phyloP scores from a whole-genome alignment of 2,797 vertebrate genomes.

The Microchirus variegatus region DNA sequence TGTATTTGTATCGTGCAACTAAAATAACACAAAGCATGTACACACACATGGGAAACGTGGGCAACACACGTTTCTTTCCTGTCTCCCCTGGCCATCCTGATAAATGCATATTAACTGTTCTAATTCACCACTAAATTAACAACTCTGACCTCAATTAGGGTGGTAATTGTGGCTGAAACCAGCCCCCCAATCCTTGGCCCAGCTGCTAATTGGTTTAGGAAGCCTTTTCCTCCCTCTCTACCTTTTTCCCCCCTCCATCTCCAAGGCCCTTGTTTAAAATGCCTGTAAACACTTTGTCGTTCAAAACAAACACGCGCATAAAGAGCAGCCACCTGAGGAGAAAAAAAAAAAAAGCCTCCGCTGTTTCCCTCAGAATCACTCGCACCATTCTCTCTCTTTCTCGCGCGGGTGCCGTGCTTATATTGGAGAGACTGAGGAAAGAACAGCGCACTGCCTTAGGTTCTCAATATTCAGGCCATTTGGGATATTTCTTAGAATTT shows the following conservation, averaged over 20 bases:
- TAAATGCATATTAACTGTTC: constrained; percentile 86
- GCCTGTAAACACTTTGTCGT: constrained; percentile 28
- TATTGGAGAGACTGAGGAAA: constrained; percentile 27
- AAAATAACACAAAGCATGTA: constrained; percentile 44
- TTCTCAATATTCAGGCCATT: constrained; percentile 57
- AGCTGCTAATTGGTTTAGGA: constrained; percentile 79
- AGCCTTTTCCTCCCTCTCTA: constrained; percentile 39
- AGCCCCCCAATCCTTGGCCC: constrained; percentile 49
- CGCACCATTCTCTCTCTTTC: constrained; percentile 22
- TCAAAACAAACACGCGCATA: constrained; percentile 35
- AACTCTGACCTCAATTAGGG: constrained; percentile 86
- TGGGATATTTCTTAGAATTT: constrained; percentile 63
- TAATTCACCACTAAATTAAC: constrained; percentile 87
- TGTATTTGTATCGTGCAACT: constrained; percentile 62
- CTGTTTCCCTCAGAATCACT: constrained; percentile 12
- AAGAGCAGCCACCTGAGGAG: constrained; percentile 28
- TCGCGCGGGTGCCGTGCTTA: constrained; percentile 34
- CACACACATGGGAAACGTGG: background rate
- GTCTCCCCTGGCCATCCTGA: constrained; percentile 82
- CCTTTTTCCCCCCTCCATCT: constrained; percentile 2
- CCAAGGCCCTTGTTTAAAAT: constrained; percentile 28
- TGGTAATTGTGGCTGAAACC: constrained; percentile 78
- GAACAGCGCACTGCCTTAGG: constrained; percentile 19
- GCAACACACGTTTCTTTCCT: constrained; percentile 57
- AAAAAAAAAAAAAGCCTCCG: background rate